Evolutionary conservation across 2,888 invertebrate species (phyloP).

Genomic region (Girardia tigrina): DNA sequence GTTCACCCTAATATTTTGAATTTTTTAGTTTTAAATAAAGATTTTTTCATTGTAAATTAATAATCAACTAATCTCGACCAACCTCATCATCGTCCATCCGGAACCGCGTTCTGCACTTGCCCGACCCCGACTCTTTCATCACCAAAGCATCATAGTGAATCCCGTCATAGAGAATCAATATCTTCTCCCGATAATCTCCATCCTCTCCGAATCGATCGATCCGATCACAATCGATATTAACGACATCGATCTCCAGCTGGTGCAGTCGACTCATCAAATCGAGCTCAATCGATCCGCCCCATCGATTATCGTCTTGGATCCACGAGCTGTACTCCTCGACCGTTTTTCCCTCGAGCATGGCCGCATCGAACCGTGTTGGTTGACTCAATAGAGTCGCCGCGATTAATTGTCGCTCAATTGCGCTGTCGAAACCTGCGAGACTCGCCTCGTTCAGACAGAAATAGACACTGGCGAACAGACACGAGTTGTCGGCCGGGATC

Average conservation of each 20-base stretch:
- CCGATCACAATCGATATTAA: slow-evolving; percentile 70
- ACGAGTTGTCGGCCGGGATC: slow-evolving; percentile 88
- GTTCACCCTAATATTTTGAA: too few relatives aligned
- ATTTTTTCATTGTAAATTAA: too few relatives aligned
- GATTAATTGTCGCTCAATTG: slow-evolving; percentile 70
- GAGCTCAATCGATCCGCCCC: slow-evolving; percentile 91
- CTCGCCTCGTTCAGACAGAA: slow-evolving; percentile 52
- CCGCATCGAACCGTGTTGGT: slow-evolving; percentile 66
- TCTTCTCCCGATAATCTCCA: slow-evolving; percentile 65
- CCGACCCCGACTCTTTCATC: slow-evolving; percentile 58
- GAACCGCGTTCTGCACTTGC: slow-evolving; percentile 62
- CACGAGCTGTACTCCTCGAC: slow-evolving; percentile 72
- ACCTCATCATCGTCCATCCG: slow-evolving; percentile 57
- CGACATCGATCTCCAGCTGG: slow-evolving; percentile 77
- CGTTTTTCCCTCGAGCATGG: slow-evolving; percentile 61
- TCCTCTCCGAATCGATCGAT: slow-evolving; percentile 83
- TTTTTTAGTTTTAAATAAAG: too few relatives aligned
- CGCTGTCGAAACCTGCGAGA: slow-evolving; percentile 62
- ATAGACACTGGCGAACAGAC: slow-evolving; percentile 77
- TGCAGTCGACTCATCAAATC: slow-evolving; percentile 71
- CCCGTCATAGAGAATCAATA: slow-evolving; percentile 79
- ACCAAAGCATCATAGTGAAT: slow-evolving; percentile 88
- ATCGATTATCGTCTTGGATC: slow-evolving; percentile 65
- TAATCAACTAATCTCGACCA: not conserved
- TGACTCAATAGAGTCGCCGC: slow-evolving; percentile 68